phyloP scores from a whole-genome alignment of 1,140 invertebrate genomes.

The Cotesia chilonis region DNA sequence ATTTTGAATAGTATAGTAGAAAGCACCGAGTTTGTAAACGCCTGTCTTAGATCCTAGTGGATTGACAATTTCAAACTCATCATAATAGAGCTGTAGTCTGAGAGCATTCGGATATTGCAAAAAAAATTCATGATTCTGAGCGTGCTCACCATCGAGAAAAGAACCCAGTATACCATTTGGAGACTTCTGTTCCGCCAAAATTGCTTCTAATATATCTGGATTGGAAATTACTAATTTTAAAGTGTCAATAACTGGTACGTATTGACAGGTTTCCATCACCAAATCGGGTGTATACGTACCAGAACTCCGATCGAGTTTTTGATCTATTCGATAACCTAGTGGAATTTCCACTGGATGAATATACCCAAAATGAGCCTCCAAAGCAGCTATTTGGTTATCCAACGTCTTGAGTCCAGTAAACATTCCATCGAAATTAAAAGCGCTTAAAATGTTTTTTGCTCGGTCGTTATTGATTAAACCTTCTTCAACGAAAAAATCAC shows the following conservation, averaged over 20 bases:
- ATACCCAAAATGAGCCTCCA: constrained; percentile 5
- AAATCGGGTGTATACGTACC: constrained; percentile 10
- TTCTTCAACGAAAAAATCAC: not conserved
- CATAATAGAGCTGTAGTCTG: constrained; percentile 31
- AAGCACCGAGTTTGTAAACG: constrained; percentile 32
- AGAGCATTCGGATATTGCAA: not conserved
- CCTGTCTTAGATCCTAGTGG: constrained; percentile 31
- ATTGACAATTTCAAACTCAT: constrained; percentile 32
- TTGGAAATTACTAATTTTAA: constrained; percentile 12
- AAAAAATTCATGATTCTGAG: constrained; percentile 1
- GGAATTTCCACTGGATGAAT: not conserved
- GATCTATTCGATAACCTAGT: constrained; percentile 5
- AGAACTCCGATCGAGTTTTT: not conserved
- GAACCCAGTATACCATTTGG: not conserved
- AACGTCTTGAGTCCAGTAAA: not conserved
- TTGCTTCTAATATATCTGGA: not conserved
- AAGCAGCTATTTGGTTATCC: constrained; percentile 3
- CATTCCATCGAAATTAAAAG: not conserved
- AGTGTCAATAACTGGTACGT: constrained; percentile 7
- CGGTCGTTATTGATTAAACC: not conserved
- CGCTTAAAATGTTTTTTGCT: not conserved
- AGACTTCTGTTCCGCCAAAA: constrained; percentile 5
- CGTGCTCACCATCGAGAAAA: constrained; percentile 4
- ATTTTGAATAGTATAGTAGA: constrained; percentile 33
- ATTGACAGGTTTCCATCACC: constrained; percentile 27